Conservation (phyloP, 2,113 vertebrate species). For the Prionailurus viverrinus region DNA sequence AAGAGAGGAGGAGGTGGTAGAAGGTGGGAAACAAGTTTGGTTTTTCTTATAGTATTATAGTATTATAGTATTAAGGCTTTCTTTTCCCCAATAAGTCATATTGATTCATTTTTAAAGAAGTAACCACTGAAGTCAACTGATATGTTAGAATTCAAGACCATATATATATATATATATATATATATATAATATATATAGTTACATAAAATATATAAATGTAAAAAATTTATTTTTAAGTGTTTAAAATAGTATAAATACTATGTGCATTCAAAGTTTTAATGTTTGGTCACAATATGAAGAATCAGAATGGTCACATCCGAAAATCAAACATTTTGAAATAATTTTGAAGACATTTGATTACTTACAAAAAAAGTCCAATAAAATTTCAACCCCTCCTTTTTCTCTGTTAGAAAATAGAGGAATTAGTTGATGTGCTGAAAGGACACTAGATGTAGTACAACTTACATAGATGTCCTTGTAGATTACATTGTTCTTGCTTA, state of each 20-base stretch:
- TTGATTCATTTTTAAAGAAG: constrained; percentile 46
- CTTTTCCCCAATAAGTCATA: not conserved
- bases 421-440: not conserved
- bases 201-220: no score
- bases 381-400: not conserved
- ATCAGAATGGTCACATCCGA: constrained; percentile 32
- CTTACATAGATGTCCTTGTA: not conserved
- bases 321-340: constrained; percentile 64
- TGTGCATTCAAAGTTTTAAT: constrained; percentile 48
- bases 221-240: not conserved
- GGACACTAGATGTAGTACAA: not conserved
- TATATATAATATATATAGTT: no score
- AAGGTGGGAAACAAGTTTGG: not conserved
- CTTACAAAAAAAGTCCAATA: not conserved
- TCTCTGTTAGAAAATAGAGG: not conserved
- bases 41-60: not conserved
- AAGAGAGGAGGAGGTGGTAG: fast-evolving
- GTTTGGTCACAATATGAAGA: not conserved
- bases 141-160: not conserved
- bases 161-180: not conserved
- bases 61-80: not conserved
- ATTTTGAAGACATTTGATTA: constrained; percentile 34
- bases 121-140: not conserved
- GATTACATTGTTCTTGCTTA: not conserved
- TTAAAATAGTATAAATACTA: not conserved